A percentile compares a stretch with the other conserved stretches of the same genome.
phyloP scores from a whole-genome alignment of 1,140 invertebrate genomes.

The Ceratina japonica region DNA sequence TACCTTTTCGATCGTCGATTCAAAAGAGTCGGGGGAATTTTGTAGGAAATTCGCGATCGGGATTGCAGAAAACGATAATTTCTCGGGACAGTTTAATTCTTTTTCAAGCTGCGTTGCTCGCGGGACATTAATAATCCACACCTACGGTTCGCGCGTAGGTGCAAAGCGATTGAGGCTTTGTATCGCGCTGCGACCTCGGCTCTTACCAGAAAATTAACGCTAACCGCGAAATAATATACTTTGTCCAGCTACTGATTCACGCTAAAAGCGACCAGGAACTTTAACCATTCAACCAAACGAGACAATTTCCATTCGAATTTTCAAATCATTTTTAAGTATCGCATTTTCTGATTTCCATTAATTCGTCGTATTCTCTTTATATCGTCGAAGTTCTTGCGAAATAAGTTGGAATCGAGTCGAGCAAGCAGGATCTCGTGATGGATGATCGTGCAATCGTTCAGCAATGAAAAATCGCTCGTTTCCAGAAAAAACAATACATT shows the following conservation, averaged over 20 bases:
- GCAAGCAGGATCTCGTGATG: neutral
- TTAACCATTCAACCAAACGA: too few species aligned
- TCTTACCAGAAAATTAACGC: constrained; percentile 4
- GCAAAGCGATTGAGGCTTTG: constrained; percentile 15
- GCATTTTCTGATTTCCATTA: too few species aligned
- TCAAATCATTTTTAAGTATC: neutral
- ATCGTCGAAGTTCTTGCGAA: too few species aligned
- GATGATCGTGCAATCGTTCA: neutral
- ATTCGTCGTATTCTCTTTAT: too few species aligned
- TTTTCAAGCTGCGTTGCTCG: neutral
- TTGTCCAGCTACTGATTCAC: neutral
- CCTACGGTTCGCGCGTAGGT: constrained; percentile 27
- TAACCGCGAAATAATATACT: constrained; percentile 31
- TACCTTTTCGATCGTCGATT: too few species aligned
- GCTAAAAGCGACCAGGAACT: neutral
- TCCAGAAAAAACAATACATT: neutral
- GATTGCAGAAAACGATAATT: neutral
- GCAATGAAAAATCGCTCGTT: neutral
- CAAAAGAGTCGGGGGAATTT: neutral
- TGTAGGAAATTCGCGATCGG: neutral
- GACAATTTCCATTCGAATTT: neutral
- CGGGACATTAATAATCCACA: constrained; percentile 10
- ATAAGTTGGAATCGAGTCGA: too few species aligned
- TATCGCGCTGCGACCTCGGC: constrained; percentile 1
- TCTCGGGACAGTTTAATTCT: neutral